Evolutionary conservation across 2,113 vertebrate species (phyloP).

Genomic region (Kobus ellipsiprymnus): DNA sequence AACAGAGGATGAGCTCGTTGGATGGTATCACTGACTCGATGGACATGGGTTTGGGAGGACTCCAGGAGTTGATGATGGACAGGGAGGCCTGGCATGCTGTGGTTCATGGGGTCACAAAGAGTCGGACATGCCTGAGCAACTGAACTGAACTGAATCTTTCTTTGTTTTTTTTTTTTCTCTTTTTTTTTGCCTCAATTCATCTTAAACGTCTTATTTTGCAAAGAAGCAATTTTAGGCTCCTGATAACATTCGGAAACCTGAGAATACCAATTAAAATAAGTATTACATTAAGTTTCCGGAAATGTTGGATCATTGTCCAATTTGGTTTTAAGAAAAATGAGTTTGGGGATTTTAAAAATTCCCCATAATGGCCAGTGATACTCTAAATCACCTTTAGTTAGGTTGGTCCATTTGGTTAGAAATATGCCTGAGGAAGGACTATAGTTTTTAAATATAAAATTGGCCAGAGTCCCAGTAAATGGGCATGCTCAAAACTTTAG

Average conservation of each 20-base stretch:
- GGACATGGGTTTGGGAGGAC: no score
- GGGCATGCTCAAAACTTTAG: neutral
- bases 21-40: no score
- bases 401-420: neutral
- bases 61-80: no score
- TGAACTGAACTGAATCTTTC: neutral
- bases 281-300: neutral
- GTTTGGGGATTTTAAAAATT: neutral
- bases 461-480: neutral
- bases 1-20: no score
- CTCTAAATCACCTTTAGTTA: neutral
- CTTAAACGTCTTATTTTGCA: neutral
- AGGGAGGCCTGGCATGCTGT: no score
- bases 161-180: neutral
- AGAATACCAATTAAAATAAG: neutral
- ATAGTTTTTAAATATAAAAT: neutral
- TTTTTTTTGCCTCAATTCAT: neutral
- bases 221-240: neutral
- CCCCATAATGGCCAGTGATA: neutral
- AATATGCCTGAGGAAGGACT: neutral
- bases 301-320: neutral
- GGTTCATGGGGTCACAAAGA: no score
- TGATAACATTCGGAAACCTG: neutral
- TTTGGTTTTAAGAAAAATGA: neutral
- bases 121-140: accelerated